These are phyloP conservation scores for Hipposideros armiger DNA, from an alignment of 2,113 vertebrate species.

Conservation along the genomic window DNA sequence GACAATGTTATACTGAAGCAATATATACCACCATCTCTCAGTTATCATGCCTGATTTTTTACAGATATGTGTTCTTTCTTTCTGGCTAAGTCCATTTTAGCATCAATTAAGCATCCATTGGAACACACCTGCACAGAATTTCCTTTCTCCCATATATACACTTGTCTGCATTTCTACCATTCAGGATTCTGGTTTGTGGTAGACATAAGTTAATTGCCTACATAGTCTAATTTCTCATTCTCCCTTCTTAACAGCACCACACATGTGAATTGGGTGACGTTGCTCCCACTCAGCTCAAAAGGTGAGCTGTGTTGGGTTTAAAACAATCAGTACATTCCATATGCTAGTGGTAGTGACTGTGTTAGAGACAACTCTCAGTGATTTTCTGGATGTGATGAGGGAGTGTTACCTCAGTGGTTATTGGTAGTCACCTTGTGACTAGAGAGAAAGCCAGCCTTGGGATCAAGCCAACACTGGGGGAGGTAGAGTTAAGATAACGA, in stretches of 20 bases:
- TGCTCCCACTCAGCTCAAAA: not conserved
- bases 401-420: not conserved
- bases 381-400: not conserved
- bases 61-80: not conserved
- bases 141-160: not conserved
- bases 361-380: not conserved
- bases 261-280: not conserved
- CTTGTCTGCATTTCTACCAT: not conserved
- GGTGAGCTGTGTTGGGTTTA: not conserved
- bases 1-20: not conserved
- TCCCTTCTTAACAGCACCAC: not conserved
- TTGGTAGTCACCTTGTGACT: not conserved
- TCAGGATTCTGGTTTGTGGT: not conserved
- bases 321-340: not conserved
- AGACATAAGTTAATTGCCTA: not conserved
- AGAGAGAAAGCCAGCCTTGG: not conserved
- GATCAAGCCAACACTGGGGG: not conserved
- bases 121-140: not conserved
- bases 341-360: not conserved
- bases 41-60: constrained; percentile 2
- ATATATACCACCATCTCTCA: not conserved
- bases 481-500: not conserved
- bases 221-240: not conserved
- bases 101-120: not conserved
- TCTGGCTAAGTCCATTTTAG: not conserved